Conservation (phyloP, 2,113 vertebrate genomes). For the Phocoena phocoena region DNA sequence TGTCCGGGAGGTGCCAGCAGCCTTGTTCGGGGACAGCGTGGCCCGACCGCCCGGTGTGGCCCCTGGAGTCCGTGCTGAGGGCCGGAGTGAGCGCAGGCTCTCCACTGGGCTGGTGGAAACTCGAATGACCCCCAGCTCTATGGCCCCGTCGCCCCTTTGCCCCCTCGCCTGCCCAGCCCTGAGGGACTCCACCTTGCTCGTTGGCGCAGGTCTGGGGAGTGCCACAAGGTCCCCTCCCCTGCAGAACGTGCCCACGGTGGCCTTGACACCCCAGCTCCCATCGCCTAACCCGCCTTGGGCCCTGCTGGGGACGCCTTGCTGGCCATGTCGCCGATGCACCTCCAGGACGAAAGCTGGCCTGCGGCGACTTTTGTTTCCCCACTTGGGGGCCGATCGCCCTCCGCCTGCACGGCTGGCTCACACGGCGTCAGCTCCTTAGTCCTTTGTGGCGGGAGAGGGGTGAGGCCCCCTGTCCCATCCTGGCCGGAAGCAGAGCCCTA, state of each 20-base stretch:
- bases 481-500: neutral
- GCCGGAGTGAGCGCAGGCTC: neutral
- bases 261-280: neutral
- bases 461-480: neutral
- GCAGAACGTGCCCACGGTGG: neutral
- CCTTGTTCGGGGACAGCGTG: neutral
- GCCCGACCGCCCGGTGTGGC: neutral
- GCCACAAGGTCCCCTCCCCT: neutral
- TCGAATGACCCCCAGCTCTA: neutral
- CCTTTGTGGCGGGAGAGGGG: neutral
- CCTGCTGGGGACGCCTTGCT: neutral
- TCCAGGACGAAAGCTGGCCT: neutral
- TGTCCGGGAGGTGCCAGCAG: neutral
- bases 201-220: neutral
- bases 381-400: neutral
- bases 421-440: neutral
- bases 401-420: neutral
- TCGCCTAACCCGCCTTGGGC: neutral
- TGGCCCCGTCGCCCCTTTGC: too few species aligned
- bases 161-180: neutral
- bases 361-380: neutral
- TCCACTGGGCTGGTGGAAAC: neutral
- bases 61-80: neutral
- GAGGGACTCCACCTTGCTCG: accelerated
- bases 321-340: neutral